phyloP scores from a whole-genome alignment of 2,797 vertebrate genomes.

The Tinamus major region DNA sequence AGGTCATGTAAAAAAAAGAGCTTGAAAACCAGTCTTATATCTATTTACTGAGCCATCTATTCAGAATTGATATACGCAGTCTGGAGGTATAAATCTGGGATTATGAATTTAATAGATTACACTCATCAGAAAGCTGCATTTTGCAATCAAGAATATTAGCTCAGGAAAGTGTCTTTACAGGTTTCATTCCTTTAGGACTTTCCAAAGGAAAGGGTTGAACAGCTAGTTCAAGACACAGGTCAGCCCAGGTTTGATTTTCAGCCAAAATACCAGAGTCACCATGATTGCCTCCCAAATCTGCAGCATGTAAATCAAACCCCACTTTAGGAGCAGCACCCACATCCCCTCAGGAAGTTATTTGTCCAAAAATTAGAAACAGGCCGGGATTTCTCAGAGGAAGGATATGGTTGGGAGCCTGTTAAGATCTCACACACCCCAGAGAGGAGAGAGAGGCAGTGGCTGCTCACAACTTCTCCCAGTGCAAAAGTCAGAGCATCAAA shows the following conservation, averaged over 20 bases:
- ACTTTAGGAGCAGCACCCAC: neutral
- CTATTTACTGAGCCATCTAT: neutral
- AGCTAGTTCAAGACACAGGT: rapidly evolving
- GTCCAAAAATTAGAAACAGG: neutral
- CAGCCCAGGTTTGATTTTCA: neutral
- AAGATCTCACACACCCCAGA: rapidly evolving
- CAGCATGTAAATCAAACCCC: rapidly evolving
- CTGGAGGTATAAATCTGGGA: neutral
- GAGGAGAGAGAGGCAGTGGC: rapidly evolving
- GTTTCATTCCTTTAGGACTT: neutral
- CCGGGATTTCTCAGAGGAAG: neutral
- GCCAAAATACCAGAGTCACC: rapidly evolving
- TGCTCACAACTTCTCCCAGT: neutral
- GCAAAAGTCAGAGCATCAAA: neutral
- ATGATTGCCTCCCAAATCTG: neutral
- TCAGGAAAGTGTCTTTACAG: rapidly evolving
- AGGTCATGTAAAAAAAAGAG: neutral
- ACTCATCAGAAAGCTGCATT: neutral
- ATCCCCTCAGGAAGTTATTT: neutral
- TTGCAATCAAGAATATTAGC: neutral
- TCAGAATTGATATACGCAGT: neutral
- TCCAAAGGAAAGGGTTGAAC: neutral
- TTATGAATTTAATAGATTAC: neutral
- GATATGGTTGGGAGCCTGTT: rapidly evolving
- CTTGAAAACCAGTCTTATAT: neutral